Base-by-base conservation (phyloP, 2,797 vertebrate genomes). In the Chaetophractus vellerosus region DNA sequence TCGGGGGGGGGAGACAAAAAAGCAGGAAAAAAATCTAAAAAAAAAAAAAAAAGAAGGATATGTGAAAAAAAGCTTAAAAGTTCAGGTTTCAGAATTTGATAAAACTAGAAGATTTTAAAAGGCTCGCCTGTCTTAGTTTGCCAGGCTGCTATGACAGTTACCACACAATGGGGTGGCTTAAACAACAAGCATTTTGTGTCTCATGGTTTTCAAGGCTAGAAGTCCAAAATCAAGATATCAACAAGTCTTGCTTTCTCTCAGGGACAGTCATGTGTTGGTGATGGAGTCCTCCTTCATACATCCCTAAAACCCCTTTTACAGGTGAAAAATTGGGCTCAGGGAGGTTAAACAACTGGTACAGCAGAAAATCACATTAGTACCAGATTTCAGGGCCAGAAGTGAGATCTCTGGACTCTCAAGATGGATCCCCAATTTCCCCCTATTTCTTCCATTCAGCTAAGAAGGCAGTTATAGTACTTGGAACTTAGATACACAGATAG, bases 71-170 rank as follows among this genome's bases (percentile, higher is more conserved):
- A 19, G 18, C 3, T 55, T 55, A 18, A 31, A 38, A n/a, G 5
- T 45, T 88, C 21, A 36, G 16, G 21, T 76, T 79, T 74, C 21
- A 48, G 66, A 87, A 74, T 57, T 48, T 52, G 15, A 45, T 63
- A 28, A 82, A 92, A 92, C 19, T 16, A 33, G 85, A 41, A 52
- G 55, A 14, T 72, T 91, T 93, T 57, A 59, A 59, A 21, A 38
- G 4, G 4, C 52, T 72, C n/a, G 16, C 26, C 18, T 55, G 52
- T 55, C 52, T 19, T 55, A 55, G 52, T 19, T 55, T 55, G 52
- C 52, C 52, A 55, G 52, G 52, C 52, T 55, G 16, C 52, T 55
- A 18, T 55, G 52, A 55, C 52, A 55, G 18, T 55, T 18, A 5
- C 52, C 52, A 55, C 52, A 55, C 52, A 55, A 6, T 55, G 18